Evolutionary conservation across 1,140 invertebrate genomes (phyloP).

Genomic region (Chrysomallon squamiferum): DNA sequence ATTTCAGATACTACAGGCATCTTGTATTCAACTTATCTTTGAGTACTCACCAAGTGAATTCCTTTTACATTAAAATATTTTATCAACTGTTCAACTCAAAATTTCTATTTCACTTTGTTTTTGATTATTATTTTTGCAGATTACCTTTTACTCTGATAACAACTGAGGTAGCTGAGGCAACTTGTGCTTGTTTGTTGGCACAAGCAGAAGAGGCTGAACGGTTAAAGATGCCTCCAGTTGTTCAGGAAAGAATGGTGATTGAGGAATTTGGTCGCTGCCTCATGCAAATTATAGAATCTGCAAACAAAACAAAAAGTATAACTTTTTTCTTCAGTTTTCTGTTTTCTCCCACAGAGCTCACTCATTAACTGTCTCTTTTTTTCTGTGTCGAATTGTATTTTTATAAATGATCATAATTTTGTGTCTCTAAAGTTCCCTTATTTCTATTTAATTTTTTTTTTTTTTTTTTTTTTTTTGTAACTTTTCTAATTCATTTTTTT

Average conservation of each 20-base stretch:
- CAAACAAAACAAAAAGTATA: conserved; percentile 70
- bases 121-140: conserved; percentile 63
- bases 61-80: too few species aligned
- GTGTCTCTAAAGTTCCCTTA: not conserved
- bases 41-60: too few species aligned
- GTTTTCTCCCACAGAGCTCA: not conserved
- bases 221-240: conserved; percentile 72
- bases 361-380: not conserved
- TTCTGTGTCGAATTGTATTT: not conserved
- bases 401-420: not conserved
- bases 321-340: not conserved
- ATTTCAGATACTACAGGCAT: too few species aligned
- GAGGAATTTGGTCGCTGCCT: conserved; percentile 95
- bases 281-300: conserved; percentile 85
- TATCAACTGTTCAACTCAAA: too few species aligned
- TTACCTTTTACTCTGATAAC: conserved; percentile 89
- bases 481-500: not conserved
- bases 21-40: too few species aligned
- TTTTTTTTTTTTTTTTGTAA: not conserved
- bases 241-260: conserved; percentile 85
- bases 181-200: conserved; percentile 92
- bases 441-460: not conserved
- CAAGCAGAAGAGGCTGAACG: conserved; percentile 85
- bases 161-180: conserved; percentile 92
- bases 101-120: too few species aligned